Base-by-base conservation (phyloP, 2,797 vertebrate genomes). In the Agapornis canus region DNA sequence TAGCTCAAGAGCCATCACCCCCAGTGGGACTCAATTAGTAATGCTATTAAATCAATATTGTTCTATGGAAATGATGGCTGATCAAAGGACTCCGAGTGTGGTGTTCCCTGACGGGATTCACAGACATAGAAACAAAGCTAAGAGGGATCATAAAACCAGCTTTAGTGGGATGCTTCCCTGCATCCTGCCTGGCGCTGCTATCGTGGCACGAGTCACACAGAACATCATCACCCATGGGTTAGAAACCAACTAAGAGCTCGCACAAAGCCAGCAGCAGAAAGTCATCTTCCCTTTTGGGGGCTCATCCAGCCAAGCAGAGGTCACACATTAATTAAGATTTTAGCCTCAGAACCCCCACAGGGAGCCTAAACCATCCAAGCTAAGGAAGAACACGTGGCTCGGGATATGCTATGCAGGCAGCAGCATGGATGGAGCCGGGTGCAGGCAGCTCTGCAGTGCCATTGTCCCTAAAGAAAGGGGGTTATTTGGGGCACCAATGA, bases 331-430 rank as follows among this genome's bases (percentile, higher is more conserved):
- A 31, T 72, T 14, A 45, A 43, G 11, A 29, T 51, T 70, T 78
- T 27, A 70, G 73, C 13, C 14, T 31, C 47, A 16, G 7, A 14
- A 79, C 43, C 9, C 32, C 32, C 8, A 0, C 4, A 32, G 10
- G 43, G 51, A 86, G 15, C 10, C 48, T 35, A 31, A 8, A 35
- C 6, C 2, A 5, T 6, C 8, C 4, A 45, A 59, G 23, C n/a
- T 32, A 10, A 66, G 80, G 64, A 9, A 2, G 3, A 8, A 14
- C 2, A 6, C 0, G 3, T 22, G 39, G 54, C 35, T 64, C 14
- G 2, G 65, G 73, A 25, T 63, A 3, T 0, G 3, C 51, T 43
- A 12, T 15, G 63, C 54, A 73, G 0, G 0, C 14, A n/a, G 45
- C 17, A 59, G 10, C 23, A 21, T 4, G 11, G 82, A 35, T 1